These are phyloP conservation scores for Halocaridina rubra DNA, from an alignment of 2,888 invertebrate species.

Conservation along the genomic window DNA sequence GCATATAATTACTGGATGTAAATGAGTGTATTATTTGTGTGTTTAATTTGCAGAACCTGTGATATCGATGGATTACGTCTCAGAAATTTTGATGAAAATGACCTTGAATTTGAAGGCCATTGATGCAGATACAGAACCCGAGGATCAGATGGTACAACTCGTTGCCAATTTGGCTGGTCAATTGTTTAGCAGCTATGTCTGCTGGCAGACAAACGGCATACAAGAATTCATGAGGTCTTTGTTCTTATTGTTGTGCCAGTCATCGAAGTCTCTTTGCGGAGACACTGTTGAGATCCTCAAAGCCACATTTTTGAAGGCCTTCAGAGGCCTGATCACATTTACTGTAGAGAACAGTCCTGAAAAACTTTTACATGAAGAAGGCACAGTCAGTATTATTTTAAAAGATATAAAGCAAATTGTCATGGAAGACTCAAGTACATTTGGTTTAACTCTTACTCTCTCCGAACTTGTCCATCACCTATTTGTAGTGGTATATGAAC, in stretches of 20 bases:
- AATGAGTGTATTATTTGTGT: too few species aligned
- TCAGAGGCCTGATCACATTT: slow-evolving; percentile 18
- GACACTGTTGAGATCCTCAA: slow-evolving; percentile 7
- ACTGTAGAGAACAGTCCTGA: slow-evolving; percentile 1
- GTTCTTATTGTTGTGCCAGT: slow-evolving; percentile 28
- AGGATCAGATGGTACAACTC: slow-evolving; percentile 17
- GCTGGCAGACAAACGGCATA: slow-evolving; percentile 40
- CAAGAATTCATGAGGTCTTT: slow-evolving; percentile 41
- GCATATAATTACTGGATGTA: too few species aligned
- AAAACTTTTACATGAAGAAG: slow-evolving; percentile 23
- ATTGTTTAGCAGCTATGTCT: slow-evolving; percentile 37
- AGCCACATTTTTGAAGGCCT: slow-evolving; percentile 37
- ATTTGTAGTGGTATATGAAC: slow-evolving; percentile 21
- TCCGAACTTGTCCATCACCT: slow-evolving; percentile 15
- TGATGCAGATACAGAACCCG: background rate
- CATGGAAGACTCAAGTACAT: slow-evolving; percentile 10
- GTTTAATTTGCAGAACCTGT: slow-evolving; percentile 25
- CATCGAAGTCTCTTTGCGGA: slow-evolving; percentile 5
- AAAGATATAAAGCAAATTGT: slow-evolving; percentile 32
- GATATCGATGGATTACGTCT: slow-evolving; percentile 21
- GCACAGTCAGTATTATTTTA: slow-evolving; percentile 16
- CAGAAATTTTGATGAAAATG: slow-evolving; percentile 33
- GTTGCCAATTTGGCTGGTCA: slow-evolving; percentile 26
- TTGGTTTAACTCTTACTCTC: background rate
- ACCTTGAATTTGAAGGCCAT: slow-evolving; percentile 13